These are phyloP conservation scores for Tipula unca DNA, from an alignment of 2,888 invertebrate species.

Conservation along the genomic window DNA sequence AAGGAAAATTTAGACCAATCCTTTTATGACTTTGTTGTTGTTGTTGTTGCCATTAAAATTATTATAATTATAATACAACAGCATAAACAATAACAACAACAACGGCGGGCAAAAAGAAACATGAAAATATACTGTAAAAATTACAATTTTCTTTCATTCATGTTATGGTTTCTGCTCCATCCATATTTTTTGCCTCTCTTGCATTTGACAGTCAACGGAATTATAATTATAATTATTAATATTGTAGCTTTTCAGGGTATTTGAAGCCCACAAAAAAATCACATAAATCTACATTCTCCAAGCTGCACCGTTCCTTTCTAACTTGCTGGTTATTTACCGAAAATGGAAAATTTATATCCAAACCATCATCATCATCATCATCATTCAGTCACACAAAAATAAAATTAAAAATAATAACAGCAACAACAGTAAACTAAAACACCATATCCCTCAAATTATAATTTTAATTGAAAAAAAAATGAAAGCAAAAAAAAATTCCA, in stretches of 20 bases:
- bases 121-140: not conserved
- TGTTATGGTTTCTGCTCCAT: not conserved
- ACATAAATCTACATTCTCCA: not conserved
- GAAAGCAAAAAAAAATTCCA: not conserved
- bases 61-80: not conserved
- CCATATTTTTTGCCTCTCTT: not conserved
- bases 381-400: not conserved
- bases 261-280: not conserved
- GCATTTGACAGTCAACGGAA: not conserved
- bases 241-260: not conserved
- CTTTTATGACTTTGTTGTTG: not conserved
- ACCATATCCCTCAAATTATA: not conserved
- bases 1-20: not conserved
- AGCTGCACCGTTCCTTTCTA: not conserved
- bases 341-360: not conserved
- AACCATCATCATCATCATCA: not conserved
- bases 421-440: not conserved
- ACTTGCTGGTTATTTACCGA: not conserved
- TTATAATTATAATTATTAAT: not conserved
- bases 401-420: not conserved
- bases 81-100: not conserved
- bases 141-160: not conserved
- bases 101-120: not conserved
- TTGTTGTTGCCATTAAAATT: not conserved
- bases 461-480: not conserved